Evolutionary conservation across 2,113 vertebrate species (phyloP).

Genomic region (Cnemophilus loriae): DNA sequence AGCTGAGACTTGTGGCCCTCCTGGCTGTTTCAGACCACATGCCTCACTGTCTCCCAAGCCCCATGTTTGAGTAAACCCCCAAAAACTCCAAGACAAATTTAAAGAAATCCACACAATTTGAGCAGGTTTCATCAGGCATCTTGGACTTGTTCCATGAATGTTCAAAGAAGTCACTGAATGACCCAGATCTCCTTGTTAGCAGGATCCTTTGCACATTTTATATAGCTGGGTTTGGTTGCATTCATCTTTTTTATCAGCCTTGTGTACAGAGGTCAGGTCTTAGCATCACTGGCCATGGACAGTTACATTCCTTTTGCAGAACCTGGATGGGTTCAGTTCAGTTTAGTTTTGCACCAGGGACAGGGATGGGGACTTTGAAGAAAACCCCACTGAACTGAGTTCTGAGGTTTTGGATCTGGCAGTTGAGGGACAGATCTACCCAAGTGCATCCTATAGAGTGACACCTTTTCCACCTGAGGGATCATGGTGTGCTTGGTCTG

Average conservation of each 20-base stretch:
- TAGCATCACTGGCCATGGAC: background rate
- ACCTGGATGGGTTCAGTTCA: background rate
- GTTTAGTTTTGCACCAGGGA: background rate
- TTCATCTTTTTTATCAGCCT: background rate
- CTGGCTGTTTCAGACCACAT: background rate
- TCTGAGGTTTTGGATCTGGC: background rate
- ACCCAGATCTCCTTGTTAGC: background rate
- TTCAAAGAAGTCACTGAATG: background rate
- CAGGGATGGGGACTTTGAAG: background rate
- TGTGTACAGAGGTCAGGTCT: background rate
- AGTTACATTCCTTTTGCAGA: background rate
- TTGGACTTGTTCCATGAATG: background rate
- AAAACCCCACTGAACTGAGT: background rate
- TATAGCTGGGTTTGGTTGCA: background rate
- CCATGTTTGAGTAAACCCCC: background rate
- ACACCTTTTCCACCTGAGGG: background rate
- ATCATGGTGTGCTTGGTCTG: background rate
- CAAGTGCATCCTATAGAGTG: rapidly evolving
- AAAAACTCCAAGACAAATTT: background rate
- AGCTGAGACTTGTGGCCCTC: background rate
- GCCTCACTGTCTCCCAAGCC: background rate
- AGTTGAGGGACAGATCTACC: background rate
- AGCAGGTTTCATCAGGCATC: background rate
- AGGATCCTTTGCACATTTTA: background rate
- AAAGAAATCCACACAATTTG: background rate